phyloP scores from a whole-genome alignment of 2,888 invertebrate species.

The Bombylius major region DNA sequence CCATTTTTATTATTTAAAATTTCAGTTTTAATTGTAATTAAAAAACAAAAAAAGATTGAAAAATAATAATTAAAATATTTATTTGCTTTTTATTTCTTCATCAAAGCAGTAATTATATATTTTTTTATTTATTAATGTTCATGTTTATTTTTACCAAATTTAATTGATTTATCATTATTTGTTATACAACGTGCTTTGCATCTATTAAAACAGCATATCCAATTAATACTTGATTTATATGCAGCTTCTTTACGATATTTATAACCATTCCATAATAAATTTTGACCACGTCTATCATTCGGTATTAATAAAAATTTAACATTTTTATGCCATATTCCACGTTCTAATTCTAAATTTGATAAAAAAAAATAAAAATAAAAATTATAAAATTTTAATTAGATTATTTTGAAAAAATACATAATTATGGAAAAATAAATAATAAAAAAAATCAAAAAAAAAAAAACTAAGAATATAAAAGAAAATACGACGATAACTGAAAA shows the following conservation, averaged over 20 bases:
- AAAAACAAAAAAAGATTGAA: too few species aligned
- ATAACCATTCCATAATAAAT: conserved; percentile 18
- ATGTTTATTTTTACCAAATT: conserved; percentile 19
- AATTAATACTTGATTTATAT: conserved; percentile 20
- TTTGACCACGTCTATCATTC: conserved; percentile 16
- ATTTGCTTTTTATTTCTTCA: too few species aligned
- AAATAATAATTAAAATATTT: too few species aligned
- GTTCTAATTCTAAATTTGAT: conserved; percentile 9
- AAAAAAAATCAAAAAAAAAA: too few species aligned
- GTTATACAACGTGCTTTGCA: conserved; percentile 20
- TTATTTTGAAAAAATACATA: too few species aligned
- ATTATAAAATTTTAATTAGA: too few species aligned
- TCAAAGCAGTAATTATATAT: too few species aligned
- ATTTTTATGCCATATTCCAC: conserved; percentile 19
- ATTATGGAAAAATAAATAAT: too few species aligned
- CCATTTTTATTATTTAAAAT: too few species aligned
- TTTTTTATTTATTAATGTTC: conserved; percentile 13
- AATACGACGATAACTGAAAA: too few species aligned
- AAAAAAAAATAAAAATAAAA: background rate
- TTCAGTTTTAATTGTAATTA: too few species aligned
- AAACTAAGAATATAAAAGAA: too few species aligned
- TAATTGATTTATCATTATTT: conserved; percentile 15
- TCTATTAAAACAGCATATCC: conserved; percentile 18
- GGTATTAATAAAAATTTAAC: conserved; percentile 13
- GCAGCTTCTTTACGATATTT: conserved; percentile 19